Base-by-base conservation (phyloP, 1,140 invertebrate genomes). In the Stegodyphus mimosarum region DNA sequence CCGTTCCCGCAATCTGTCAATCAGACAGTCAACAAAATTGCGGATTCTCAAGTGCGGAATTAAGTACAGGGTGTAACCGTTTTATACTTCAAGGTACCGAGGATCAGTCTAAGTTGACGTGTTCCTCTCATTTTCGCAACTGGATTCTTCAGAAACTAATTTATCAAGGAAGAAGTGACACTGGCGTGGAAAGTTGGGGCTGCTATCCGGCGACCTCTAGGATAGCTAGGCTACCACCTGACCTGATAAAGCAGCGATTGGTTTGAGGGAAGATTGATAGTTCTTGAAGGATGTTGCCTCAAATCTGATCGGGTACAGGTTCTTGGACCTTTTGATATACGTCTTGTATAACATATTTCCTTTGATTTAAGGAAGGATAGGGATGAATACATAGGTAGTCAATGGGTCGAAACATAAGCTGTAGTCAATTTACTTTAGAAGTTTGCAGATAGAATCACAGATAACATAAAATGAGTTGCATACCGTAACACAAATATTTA, bases 141-240 rank as follows among this genome's bases (percentile, higher is more conserved):
- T 80, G 78, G 78, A 60, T 80, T 80, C 67, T 80, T 70, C 78
- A 70, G 66, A 69, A 63, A 49, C 52, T 53, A 72, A 80, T 80
- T 80, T 80, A 80, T 80, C 78, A 80, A 66, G 67, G 52, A 63
- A 53, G 78, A 72, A 80, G 60, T 80, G 78, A 80, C 78, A 80
- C 66, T 50, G 69, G 69, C 33, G 69, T 71, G 69, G 69, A 71
- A 33, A 71, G 33, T 18, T 71, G 7, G 66, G 66, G n/a, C 33
- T 60, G 33, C 66, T 17, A 18, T 33, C 33, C 33, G 33, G 33
- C 33, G 33, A 33, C 33, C 33, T 60, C 15, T 60, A 60, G n/a
- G n/a, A 18, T 11, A 18, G 15, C 9, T 67, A n/a, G 66, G 15
- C 33, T 67, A 67, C 15, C 33, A 18, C 33, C 9, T 6, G n/a